Base-by-base conservation (phyloP, 2,797 vertebrate genomes). In the Rhabdomys pumilio region DNA sequence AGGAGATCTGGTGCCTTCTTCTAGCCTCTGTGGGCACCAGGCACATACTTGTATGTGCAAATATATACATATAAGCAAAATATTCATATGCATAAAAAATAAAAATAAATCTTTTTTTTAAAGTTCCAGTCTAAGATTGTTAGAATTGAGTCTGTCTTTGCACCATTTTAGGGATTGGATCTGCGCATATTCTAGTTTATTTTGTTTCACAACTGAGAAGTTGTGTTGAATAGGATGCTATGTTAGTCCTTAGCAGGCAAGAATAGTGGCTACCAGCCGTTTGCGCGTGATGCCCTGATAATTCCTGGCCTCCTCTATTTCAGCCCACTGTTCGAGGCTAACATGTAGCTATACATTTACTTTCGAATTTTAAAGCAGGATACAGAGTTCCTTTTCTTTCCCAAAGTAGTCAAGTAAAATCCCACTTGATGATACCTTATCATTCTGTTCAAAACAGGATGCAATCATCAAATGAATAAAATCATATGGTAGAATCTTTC, bases 391-490 rank as follows among this genome's bases (percentile, higher is more conserved):
- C 20, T 34, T 76, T 19, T 82, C 47, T 93, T 95, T 94, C 47
- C 57, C 55, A 97, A 75, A 77, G 38, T 34, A 75, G 29, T 65
- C 85, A 61, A 72, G 11, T 80, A 34, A 75, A 61, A 41, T 88
- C 94, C 93, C 89, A 93, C 15, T 88, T 41, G 50, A 57, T 73
- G 63, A 69, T 59, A 31, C 53, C 57, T 88, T 59, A 92, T 93
- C 73, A 73, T 93, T 86, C 59, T 83, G 15, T 87, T 96, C 57
- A 85, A 59, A 96, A 79, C 55, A 38, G 82, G 44, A 34, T 86
- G 73, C 96, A 95, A 90, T 76, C 90, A 82, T 95, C 79, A 91
- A 93, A 76, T 44, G 63, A 89, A 85, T 89, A 95, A 95, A 96
- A 95, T 63, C 41, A 20, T 20, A 14, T 24, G 53, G 72, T 61